Conservation (phyloP, 2,113 vertebrate genomes). For the Channa argus region DNA sequence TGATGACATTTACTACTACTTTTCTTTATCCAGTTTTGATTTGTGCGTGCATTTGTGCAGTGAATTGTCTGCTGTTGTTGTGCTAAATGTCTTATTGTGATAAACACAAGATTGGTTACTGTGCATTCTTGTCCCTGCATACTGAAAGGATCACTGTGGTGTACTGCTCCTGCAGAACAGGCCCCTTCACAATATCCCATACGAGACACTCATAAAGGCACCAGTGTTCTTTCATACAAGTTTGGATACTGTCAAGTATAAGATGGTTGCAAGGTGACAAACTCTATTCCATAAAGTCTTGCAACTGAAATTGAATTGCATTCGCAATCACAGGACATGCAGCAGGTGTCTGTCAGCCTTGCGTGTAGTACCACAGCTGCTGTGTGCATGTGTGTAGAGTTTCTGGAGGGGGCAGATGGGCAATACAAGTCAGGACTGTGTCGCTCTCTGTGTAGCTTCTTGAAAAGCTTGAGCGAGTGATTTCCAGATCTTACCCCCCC, state of each 20-base stretch:
- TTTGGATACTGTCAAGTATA: conserved; percentile 3
- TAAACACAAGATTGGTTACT: conserved; percentile 30
- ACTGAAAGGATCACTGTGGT: conserved; percentile 52
- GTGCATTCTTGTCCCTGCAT: conserved; percentile 39
- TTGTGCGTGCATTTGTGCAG: conserved; percentile 5
- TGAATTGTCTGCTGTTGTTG: not conserved
- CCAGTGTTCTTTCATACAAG: conserved; percentile 48
- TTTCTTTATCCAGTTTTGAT: not conserved
- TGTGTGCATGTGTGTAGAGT: conserved; percentile 21
- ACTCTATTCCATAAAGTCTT: not conserved
- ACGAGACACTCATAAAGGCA: conserved; percentile 55
- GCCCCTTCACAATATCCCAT: conserved; percentile 45
- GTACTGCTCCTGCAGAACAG: conserved; percentile 62
- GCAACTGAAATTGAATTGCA: conserved; percentile 27
- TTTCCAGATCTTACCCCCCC: conserved; percentile 60
- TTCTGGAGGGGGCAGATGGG: conserved; percentile 71
- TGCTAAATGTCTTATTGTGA: conserved; percentile 46
- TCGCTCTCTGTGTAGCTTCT: conserved; percentile 31
- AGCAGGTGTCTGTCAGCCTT: conserved; percentile 71
- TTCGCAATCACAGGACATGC: conserved; percentile 45
- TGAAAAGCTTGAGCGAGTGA: conserved; percentile 63
- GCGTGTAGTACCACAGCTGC: conserved; percentile 39
- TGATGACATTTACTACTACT: not conserved
- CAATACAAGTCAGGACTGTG: conserved; percentile 45
- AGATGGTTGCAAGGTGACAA: not conserved